Base-by-base conservation (phyloP, 1,140 invertebrate genomes). In the Atta colombica region DNA sequence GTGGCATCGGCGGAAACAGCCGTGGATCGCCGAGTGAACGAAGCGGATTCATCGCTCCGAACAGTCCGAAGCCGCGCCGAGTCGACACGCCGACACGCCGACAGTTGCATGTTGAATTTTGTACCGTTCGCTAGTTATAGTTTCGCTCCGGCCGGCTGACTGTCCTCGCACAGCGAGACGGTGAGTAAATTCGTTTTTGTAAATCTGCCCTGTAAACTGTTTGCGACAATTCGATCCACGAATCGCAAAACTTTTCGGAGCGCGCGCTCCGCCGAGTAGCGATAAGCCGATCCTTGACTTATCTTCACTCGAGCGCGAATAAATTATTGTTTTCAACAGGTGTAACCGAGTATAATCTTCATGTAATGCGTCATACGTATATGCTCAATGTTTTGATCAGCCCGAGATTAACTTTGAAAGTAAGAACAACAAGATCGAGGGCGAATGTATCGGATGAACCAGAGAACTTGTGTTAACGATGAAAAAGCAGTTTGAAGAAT, bases 81-180 rank as follows among this genome's bases (percentile, higher is more conserved):
- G 39, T 45, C 39, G 39, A 51, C 49, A 51, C 14, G 8, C 39
- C 39, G 39, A 51, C 14, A 51, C 14, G 8, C 39, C 39, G 39
- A 45, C 87, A 91, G 88, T 87, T 88, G 89, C 60, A 51, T 65
- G 89, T 87, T 58, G 77, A 82, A 90, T 85, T 49, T 78, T 55
- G 87, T 75, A 55, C 71, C 82, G 89, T 18, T 45, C 8, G 82
- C 39, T 61, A 8, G 39, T 45, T 61, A 12, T 77, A 10, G 74
- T 69, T 1, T 16, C 75, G 39, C 12, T 28, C 31, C 65, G 66
- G 66, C 35, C 68, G 55, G 39, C 55, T 84, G 39, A n/a, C 25
- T 75, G 21, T 60, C 55, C 51, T 82, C 39, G 81, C 60, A 68
- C 45, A 49, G 60, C 68, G 8, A 45, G 4, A 35, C 61, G 74